Evolutionary conservation across 92 coral and sea anemone species (phyloP).

Genomic region (Epizoanthus stellaris): DNA sequence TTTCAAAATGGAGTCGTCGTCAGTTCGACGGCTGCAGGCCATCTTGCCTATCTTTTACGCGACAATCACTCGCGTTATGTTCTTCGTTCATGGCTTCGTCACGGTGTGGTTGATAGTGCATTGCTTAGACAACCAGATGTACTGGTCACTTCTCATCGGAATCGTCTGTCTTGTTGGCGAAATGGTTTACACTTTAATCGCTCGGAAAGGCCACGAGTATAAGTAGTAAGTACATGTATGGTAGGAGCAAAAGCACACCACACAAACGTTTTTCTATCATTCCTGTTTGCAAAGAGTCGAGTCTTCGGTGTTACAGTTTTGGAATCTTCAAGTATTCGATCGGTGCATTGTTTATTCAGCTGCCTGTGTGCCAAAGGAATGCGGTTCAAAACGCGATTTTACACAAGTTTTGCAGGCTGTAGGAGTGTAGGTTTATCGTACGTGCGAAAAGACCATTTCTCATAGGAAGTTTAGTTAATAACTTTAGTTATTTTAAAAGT

Average conservation of each 20-base stretch:
- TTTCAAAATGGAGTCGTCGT: conserved; percentile 24
- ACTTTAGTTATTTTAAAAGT: no score
- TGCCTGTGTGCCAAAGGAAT: no score
- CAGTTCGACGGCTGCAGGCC: conserved; percentile 51
- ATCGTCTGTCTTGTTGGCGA: conserved; percentile 80
- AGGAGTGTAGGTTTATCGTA: no score
- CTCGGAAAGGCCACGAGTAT: conserved; percentile 94
- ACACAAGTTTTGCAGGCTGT: no score
- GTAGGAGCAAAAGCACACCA: neutral
- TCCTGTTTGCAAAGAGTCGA: neutral
- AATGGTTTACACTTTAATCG: conserved; percentile 87
- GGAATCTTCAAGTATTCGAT: no score
- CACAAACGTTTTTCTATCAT: neutral
- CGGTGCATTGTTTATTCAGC: no score
- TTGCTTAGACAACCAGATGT: conserved; percentile 57
- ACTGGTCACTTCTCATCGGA: conserved; percentile 83
- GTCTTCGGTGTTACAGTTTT: no score
- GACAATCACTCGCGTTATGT: conserved; percentile 84
- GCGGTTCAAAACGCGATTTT: no score
- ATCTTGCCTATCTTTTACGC: conserved; percentile 90
- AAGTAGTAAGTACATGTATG: conserved; percentile 93
- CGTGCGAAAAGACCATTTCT: no score
- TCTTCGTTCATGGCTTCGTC: conserved; percentile 87
- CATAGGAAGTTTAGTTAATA: no score
- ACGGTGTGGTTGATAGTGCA: conserved; percentile 87